phyloP scores from a whole-genome alignment of 1,140 invertebrate genomes.

The Ditylenchus dipsaci region DNA sequence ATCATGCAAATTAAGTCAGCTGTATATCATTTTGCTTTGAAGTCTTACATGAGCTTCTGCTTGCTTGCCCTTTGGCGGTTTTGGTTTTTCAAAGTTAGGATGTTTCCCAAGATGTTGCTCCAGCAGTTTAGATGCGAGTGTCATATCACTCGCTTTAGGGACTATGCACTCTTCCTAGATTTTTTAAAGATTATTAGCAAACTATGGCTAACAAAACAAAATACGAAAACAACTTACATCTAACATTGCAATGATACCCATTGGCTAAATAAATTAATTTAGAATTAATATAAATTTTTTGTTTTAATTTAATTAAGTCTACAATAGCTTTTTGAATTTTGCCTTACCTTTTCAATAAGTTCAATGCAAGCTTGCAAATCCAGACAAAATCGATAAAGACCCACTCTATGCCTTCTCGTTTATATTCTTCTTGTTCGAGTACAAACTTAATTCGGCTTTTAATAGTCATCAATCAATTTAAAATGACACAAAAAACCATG shows the following conservation, averaged over 20 bases:
- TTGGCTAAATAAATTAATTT: conserved; percentile 72
- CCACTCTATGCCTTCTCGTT: conserved; percentile 95
- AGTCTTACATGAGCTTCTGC: conserved; percentile 84
- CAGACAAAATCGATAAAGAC: conserved; percentile 98
- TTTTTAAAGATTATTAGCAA: no score
- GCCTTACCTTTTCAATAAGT: conserved; percentile 88
- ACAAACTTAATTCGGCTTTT: conserved; percentile 99
- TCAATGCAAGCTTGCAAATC: conserved; percentile 96
- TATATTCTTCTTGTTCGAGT: conserved; percentile 98
- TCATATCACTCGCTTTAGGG: conserved; percentile 79
- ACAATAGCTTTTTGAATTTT: not conserved
- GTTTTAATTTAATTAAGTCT: no score
- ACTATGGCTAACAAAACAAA: no score
- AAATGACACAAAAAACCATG: conserved; percentile 5
- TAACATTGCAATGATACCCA: conserved; percentile 99
- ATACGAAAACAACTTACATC: conserved; percentile 65
- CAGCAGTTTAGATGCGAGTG: conserved; percentile 94
- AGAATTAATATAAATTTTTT: no score
- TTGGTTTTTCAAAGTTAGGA: conserved; percentile 87
- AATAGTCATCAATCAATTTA: conserved; percentile 71
- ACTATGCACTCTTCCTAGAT: no score
- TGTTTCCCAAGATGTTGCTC: conserved; percentile 98
- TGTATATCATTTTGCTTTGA: not conserved
- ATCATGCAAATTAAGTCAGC: conserved; percentile 4
- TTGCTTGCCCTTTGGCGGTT: conserved; percentile 89